A percentile compares a stretch with the other conserved stretches of the same genome.
Evolutionary conservation across 2,797 vertebrate species (phyloP).

Genomic region (Enteromius viviparus): DNA sequence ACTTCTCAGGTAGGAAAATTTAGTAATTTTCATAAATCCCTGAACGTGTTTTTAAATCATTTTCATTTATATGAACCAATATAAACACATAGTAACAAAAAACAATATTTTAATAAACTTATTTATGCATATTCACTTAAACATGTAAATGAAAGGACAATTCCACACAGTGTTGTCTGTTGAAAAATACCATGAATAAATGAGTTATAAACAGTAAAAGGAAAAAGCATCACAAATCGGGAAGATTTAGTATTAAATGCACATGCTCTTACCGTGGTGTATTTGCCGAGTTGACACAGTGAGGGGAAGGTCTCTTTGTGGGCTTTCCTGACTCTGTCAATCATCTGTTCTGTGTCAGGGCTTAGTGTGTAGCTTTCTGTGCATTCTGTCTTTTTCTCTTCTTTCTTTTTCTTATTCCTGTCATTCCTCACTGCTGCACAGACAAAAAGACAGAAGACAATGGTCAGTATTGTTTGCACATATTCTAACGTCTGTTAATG

Average conservation of each 20-base stretch:
- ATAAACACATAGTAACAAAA: neutral
- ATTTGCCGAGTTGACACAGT: slow-evolving; percentile 97
- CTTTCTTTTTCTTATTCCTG: slow-evolving; percentile 99
- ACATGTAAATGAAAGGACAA: neutral
- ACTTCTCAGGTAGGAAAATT: neutral
- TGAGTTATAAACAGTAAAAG: neutral
- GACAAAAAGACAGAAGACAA: neutral
- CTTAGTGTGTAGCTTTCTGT: slow-evolving; percentile 91
- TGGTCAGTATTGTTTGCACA: no score
- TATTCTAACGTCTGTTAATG: no score
- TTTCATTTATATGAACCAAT: neutral
- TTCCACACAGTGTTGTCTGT: neutral
- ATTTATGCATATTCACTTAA: neutral
- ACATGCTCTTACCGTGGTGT: slow-evolving; percentile 88
- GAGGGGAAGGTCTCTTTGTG: slow-evolving; percentile 98
- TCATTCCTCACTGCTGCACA: slow-evolving; percentile 92
- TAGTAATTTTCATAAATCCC: neutral
- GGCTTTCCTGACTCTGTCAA: slow-evolving; percentile 95
- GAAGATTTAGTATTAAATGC: neutral
- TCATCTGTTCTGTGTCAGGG: slow-evolving; percentile 93
- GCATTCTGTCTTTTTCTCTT: slow-evolving; percentile 91
- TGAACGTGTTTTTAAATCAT: neutral
- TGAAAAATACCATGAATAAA: neutral
- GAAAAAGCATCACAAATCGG: slow-evolving; percentile 7
- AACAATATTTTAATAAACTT: neutral